phyloP scores from a whole-genome alignment of 2,113 vertebrate genomes.

The Potamarius usumacintae region DNA sequence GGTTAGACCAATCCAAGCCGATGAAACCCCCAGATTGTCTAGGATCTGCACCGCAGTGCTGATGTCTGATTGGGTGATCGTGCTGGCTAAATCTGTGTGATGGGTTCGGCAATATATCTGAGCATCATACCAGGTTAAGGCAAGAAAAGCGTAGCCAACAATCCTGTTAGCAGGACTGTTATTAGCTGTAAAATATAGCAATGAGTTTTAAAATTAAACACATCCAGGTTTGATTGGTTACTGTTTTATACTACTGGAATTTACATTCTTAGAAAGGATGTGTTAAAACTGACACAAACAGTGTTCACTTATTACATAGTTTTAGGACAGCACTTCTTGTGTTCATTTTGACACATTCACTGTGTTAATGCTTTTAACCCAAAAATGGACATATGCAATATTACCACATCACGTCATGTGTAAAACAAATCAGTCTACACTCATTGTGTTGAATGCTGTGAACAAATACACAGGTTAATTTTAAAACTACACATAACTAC shows the following conservation, averaged over 20 bases:
- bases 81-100: conserved; percentile 39
- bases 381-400: no score
- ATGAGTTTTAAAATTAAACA: background rate
- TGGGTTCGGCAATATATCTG: background rate
- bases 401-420: no score
- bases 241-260: background rate
- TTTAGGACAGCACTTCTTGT: no score
- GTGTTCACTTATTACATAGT: no score
- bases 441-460: no score
- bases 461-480: no score
- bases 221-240: background rate
- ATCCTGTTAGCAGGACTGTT: background rate
- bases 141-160: background rate
- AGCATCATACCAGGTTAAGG: conserved; percentile 20
- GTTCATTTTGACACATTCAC: no score
- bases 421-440: no score
- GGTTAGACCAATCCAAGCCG: conserved; percentile 26
- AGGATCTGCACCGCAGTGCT: background rate
- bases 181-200: background rate
- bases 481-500: no score
- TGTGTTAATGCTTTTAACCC: no score
- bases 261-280: no score
- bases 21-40: fast-evolving
- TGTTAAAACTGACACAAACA: no score
- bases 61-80: background rate